Conservation (phyloP, 1,140 invertebrate genomes). For the Papilio glaucus region DNA sequence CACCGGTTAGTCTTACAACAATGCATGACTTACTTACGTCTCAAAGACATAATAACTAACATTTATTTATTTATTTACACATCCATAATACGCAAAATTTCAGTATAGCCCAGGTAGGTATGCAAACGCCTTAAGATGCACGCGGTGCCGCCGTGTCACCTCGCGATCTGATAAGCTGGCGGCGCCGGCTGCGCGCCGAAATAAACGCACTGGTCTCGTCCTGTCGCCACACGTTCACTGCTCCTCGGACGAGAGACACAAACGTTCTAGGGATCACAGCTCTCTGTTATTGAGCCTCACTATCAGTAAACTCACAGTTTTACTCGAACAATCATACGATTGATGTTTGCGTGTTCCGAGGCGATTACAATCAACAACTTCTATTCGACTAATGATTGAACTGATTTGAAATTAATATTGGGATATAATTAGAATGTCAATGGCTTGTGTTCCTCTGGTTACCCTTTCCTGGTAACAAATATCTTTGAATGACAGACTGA, state of each 20-base stretch:
- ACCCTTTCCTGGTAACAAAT: too few relatives aligned
- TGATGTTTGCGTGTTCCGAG: background rate
- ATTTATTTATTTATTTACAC: background rate
- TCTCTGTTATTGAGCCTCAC: background rate
- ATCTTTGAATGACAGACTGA: too few relatives aligned
- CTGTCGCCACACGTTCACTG: background rate
- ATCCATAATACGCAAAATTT: background rate
- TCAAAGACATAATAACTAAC: too few relatives aligned
- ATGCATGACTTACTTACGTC: too few relatives aligned
- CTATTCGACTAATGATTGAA: background rate
- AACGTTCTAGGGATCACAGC: background rate
- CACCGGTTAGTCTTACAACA: too few relatives aligned
- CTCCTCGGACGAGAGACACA: background rate
- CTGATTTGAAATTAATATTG: too few relatives aligned
- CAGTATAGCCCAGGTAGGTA: background rate
- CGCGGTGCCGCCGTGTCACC: background rate
- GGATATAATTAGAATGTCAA: too few relatives aligned
- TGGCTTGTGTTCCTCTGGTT: too few relatives aligned
- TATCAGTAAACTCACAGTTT: background rate
- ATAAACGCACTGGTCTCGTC: background rate
- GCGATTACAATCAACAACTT: background rate
- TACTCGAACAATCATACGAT: background rate
- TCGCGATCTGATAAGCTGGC: constrained; percentile 7
- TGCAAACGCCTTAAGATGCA: background rate
- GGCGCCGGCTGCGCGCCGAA: background rate